Evolutionary conservation across 2,113 vertebrate species (phyloP).

Genomic region (Syngnathus scovelli): DNA sequence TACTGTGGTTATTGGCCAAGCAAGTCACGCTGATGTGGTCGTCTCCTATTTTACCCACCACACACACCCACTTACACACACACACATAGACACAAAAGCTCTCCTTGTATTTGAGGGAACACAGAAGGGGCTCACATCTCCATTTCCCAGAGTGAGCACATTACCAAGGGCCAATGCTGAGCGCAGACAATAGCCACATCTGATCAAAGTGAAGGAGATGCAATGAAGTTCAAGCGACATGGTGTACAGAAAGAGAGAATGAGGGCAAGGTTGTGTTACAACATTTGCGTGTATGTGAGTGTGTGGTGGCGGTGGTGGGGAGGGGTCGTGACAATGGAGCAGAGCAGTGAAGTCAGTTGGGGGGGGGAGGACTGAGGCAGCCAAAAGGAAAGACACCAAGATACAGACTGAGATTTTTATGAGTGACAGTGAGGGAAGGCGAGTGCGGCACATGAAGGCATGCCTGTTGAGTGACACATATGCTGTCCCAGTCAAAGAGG

Average conservation of each 20-base stretch:
- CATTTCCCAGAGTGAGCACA: slow-evolving; percentile 64
- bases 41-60: slow-evolving; percentile 22
- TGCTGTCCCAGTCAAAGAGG: slow-evolving; percentile 49
- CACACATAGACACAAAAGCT: slow-evolving; percentile 73
- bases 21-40: slow-evolving; percentile 57
- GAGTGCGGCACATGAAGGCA: slow-evolving; percentile 41
- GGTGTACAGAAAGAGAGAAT: slow-evolving; percentile 40
- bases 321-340: not conserved
- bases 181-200: slow-evolving; percentile 70
- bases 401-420: slow-evolving; percentile 4
- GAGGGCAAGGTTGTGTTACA: slow-evolving; percentile 43
- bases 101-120: slow-evolving; percentile 72
- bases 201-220: slow-evolving; percentile 79
- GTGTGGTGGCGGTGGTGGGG: slow-evolving; percentile 4
- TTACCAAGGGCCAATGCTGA: slow-evolving; percentile 63
- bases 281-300: not conserved
- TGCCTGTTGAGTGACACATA: slow-evolving; percentile 61
- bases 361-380: not conserved
- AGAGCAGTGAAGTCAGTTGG: not conserved
- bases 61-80: slow-evolving; percentile 23
- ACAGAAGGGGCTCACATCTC: slow-evolving; percentile 76
- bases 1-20: slow-evolving; percentile 58
- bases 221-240: slow-evolving; percentile 59
- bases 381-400: not conserved
- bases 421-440: slow-evolving; percentile 18